A percentile compares a stretch with the other conserved stretches of the same genome.
These are phyloP conservation scores for Rhinogobio ventralis DNA, from an alignment of 2,797 vertebrate genomes.

Conservation along the genomic window DNA sequence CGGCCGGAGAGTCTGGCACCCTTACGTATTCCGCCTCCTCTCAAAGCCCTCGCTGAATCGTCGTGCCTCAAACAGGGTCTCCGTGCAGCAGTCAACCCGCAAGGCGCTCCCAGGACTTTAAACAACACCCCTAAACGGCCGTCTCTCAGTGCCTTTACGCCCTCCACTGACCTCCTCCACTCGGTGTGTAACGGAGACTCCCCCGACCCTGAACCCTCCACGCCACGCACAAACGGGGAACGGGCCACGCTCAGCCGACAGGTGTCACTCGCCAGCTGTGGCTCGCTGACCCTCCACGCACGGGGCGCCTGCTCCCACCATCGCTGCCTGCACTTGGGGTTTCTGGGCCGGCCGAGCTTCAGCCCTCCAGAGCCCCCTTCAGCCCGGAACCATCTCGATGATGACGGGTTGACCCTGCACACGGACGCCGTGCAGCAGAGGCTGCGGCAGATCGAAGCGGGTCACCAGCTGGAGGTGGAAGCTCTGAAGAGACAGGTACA, in stretches of 20 bases:
- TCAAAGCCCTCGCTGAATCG: slow-evolving; percentile 56
- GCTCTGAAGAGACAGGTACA: slow-evolving; percentile 95
- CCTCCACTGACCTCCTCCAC: slow-evolving; percentile 27
- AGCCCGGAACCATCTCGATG: slow-evolving; percentile 89
- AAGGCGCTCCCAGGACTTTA: slow-evolving; percentile 78
- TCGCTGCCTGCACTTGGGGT: slow-evolving; percentile 78
- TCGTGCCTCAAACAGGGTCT: slow-evolving; percentile 54
- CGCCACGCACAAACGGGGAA: slow-evolving; percentile 78
- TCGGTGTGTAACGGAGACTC: slow-evolving; percentile 82
- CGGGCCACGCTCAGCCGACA: slow-evolving; percentile 85
- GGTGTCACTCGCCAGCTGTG: slow-evolving; percentile 83
- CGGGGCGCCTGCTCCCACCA: slow-evolving; percentile 76
- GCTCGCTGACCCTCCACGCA: slow-evolving; percentile 80
- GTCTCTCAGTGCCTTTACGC: slow-evolving; percentile 86
- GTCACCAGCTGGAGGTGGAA: slow-evolving; percentile 96
- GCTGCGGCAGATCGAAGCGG: slow-evolving; percentile 93
- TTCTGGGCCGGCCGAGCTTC: slow-evolving; percentile 70
- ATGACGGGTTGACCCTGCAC: slow-evolving; percentile 92
- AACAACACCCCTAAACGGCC: slow-evolving; percentile 76
- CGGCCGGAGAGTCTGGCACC: slow-evolving; percentile 68
- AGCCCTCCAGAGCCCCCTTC: slow-evolving; percentile 88
- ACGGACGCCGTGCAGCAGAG: slow-evolving; percentile 91
- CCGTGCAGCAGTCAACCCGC: slow-evolving; percentile 53
- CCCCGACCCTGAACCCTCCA: slow-evolving; percentile 67
- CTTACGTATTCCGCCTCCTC: slow-evolving; percentile 52